Evolutionary conservation across 1,140 invertebrate species (phyloP), one percentile per base, ranked within the genome.

Genomic region (Pseudomyrmex dendroicus): DNA sequence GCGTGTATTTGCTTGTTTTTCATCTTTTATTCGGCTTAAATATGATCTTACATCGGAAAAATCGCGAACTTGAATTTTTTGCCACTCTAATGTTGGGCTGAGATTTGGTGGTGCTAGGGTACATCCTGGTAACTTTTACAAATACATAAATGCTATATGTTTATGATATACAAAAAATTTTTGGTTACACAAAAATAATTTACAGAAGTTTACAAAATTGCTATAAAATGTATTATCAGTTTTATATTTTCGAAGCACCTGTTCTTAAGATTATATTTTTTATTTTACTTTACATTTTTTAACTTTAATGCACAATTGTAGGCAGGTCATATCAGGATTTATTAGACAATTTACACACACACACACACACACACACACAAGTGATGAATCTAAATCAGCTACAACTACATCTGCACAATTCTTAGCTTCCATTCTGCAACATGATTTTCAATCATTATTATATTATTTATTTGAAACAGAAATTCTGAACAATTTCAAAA

Each of bases 351-450:
- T n/a, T n/a, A n/a, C n/a, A n/a, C n/a, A n/a, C n/a, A n/a, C n/a
- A n/a, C n/a, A n/a, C n/a, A n/a, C n/a, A n/a, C n/a, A n/a, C n/a
- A n/a, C n/a, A n/a, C n/a, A n/a, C n/a, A 94, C 85, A 57, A 87
- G 86, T 5, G 84, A 90, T 22, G 90, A 89, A 84, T 95, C 94
- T 54, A 96, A 92, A 50, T 94, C 90, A 8, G 95, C 94, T 15
- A 95, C 95, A 0, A 95, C 94, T 50, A 95, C 91, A 64, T 94
- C 92, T 0, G 95, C 94, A 84, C 95, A 96, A 64, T 92, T 89
- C 84, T 92, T 91, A n/a, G 95, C 95, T 91, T 96, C 95, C 80
- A 95, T 89, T 80, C 95, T 95, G 73, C 17, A 92, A 67, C 59
- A 63, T 7, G 3, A 74, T 17, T 17, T 63, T 63, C 46, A 35